Evolutionary conservation across 2,797 vertebrate genomes (phyloP).

Genomic region (Platyrinchus mystaceus): DNA sequence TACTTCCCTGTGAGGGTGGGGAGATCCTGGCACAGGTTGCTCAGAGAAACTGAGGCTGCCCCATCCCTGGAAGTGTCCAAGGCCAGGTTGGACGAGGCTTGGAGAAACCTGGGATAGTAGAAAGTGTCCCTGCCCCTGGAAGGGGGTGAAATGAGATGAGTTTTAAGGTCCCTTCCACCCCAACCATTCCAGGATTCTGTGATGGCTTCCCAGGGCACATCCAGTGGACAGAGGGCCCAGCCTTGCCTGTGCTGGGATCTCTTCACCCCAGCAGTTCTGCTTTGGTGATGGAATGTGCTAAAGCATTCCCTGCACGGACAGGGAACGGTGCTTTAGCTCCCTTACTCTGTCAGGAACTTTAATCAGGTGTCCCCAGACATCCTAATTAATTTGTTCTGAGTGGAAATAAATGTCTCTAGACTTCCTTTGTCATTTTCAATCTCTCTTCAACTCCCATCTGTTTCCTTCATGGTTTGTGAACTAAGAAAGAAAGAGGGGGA

Average conservation of each 20-base stretch:
- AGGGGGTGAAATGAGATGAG: neutral
- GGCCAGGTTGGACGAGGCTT: rapidly evolving
- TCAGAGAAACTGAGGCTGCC: neutral
- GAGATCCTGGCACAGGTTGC: neutral
- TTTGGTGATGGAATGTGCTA: neutral
- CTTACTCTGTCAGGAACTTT: conserved; percentile 19
- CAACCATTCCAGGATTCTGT: neutral
- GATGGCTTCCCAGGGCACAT: neutral
- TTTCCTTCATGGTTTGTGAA: conserved; percentile 53
- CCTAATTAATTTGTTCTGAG: conserved; percentile 63
- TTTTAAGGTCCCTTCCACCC: neutral
- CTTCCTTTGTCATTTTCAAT: conserved; percentile 59
- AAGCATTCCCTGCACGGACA: neutral
- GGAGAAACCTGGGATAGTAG: rapidly evolving
- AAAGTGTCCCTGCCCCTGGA: neutral
- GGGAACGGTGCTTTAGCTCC: neutral
- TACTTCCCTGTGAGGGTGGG: neutral
- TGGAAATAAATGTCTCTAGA: conserved; percentile 48
- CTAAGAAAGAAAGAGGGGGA: neutral
- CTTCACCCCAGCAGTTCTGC: neutral
- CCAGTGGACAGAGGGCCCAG: neutral
- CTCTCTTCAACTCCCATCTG: conserved; percentile 55
- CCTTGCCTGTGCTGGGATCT: neutral
- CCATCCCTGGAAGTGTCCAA: neutral
- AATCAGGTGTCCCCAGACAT: conserved; percentile 42